Evolutionary conservation across 1,140 invertebrate species (phyloP).

Genomic region (Drosophila pachea): DNA sequence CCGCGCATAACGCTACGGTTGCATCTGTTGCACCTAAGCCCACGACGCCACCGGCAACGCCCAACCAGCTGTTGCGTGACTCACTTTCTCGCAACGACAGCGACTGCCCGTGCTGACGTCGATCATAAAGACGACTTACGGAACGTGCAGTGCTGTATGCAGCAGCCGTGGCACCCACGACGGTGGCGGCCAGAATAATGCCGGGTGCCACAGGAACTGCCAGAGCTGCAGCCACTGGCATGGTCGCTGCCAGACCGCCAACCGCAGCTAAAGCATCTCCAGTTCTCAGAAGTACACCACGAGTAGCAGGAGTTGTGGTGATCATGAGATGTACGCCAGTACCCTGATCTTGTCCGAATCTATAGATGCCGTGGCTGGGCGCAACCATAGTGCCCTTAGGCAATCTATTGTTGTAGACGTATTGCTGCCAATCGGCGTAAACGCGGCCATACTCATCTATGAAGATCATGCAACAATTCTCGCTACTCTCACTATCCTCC

Average conservation of each 20-base stretch:
- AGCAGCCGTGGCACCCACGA: constrained; percentile 50
- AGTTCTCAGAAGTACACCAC: constrained; percentile 38
- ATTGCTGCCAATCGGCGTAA: constrained; percentile 66
- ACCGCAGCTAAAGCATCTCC: constrained; percentile 60
- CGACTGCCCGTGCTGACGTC: constrained; percentile 56
- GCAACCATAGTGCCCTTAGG: constrained; percentile 68
- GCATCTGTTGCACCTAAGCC: constrained; percentile 68
- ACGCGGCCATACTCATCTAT: constrained; percentile 67
- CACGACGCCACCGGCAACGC: constrained; percentile 68
- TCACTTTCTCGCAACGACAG: constrained; percentile 54
- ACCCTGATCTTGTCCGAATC: constrained; percentile 32
- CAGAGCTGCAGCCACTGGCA: constrained; percentile 56
- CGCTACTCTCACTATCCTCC: constrained; percentile 48
- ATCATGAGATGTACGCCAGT: constrained; percentile 50
- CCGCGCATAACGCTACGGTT: constrained; percentile 37
- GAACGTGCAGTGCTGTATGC: constrained; percentile 65
- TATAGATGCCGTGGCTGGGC: constrained; percentile 63
- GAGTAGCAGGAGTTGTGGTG: constrained; percentile 43
- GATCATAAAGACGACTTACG: constrained; percentile 43
- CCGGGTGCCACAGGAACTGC: constrained; percentile 59
- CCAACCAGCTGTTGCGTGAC: constrained; percentile 67
- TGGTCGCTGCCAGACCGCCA: constrained; percentile 53
- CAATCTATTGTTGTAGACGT: constrained; percentile 57
- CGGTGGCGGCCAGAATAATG: constrained; percentile 51
- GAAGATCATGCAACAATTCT: constrained; percentile 71